Evolutionary conservation across 2,113 vertebrate species (phyloP), one percentile per base, ranked within the genome.

Genomic region (Lontra canadensis): DNA sequence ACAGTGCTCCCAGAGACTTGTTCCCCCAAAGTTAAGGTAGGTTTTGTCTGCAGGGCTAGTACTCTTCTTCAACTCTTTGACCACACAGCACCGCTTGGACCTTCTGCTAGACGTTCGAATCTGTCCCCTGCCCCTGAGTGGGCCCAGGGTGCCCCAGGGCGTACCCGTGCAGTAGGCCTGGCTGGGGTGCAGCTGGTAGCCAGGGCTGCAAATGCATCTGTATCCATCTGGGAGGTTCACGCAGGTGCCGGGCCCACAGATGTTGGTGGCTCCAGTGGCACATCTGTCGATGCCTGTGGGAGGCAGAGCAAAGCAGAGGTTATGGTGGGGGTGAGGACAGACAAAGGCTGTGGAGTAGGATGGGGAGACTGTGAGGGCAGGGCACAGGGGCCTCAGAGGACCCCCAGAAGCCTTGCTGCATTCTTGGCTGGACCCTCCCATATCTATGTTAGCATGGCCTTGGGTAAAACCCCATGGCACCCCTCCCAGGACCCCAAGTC

Each of bases 241-340:
- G 1, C 99, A 99, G 73, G 98, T 97, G 0, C 99, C 99, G 0
- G 98, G 98, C 10, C 99, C 99, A 49, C 99, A 99, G 94, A 99
- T 98, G 82, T 98, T 98, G 4, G 99, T 98, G 63, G 97, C 97
- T 89, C 89, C 98, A 98, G 99, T 98, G 96, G 99, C 95, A 98
- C 99, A 97, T 98, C 96, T 9, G 4, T 96, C 79, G 15, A 88
- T n/a, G 13, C 26, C 98, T 99, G 85, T 0, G 34, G 1, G 94
- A 44, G 8, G 89, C 4, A 87, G 52, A 31, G 18, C 42, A 74
- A 44, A 78, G 49, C 21, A 26, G 59, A 52, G 78, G 83, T 74
- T 5, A 67, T 11, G 31, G 74, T 7, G 1, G 61, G 47, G 42
- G 20, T 3, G 8, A 47, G 74, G 74, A 29, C 7, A 78, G 49